Evolutionary conservation across 64 coral and sea anemone species (phyloP).

Genomic region (Stichodactyla mertensii): DNA sequence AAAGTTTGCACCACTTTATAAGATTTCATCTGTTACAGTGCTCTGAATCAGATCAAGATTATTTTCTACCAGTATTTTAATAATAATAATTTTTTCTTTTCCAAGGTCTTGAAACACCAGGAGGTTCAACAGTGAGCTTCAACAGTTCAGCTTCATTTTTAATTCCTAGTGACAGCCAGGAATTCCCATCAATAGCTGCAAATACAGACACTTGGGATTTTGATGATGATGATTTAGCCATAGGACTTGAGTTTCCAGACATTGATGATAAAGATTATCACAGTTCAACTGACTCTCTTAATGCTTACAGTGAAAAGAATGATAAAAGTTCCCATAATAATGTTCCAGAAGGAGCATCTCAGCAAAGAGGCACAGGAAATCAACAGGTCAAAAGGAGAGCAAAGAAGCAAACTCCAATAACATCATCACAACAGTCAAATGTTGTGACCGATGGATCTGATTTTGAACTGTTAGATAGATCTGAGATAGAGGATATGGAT

Average conservation of each 20-base stretch:
- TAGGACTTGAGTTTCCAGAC: conserved; percentile 83
- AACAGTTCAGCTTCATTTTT: conserved; percentile 58
- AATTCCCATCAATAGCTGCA: conserved; percentile 60
- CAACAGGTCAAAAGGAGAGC: not conserved
- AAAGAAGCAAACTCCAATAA: conserved; percentile 15
- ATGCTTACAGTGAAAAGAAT: conserved; percentile 27
- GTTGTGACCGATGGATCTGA: conserved; percentile 47
- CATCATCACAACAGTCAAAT: conserved; percentile 29
- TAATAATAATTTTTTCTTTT: not conserved
- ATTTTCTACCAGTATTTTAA: not conserved
- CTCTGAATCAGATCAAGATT: no score
- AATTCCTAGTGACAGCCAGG: conserved; percentile 23
- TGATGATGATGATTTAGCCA: conserved; percentile 70
- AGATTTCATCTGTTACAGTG: no score
- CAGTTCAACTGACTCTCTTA: conserved; percentile 61
- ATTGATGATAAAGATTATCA: conserved; percentile 67
- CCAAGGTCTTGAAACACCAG: conserved; percentile 21
- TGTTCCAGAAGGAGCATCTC: not conserved
- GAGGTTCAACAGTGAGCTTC: conserved; percentile 24
- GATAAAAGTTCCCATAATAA: not conserved
- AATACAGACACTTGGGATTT: conserved; percentile 40
- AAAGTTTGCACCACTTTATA: no score
- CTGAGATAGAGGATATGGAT: conserved; percentile 74
- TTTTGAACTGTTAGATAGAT: conserved; percentile 80
- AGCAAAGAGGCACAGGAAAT: conserved; percentile 10